Base-by-base conservation (phyloP, 2,797 vertebrate species). In the Eremophila alpestris region DNA sequence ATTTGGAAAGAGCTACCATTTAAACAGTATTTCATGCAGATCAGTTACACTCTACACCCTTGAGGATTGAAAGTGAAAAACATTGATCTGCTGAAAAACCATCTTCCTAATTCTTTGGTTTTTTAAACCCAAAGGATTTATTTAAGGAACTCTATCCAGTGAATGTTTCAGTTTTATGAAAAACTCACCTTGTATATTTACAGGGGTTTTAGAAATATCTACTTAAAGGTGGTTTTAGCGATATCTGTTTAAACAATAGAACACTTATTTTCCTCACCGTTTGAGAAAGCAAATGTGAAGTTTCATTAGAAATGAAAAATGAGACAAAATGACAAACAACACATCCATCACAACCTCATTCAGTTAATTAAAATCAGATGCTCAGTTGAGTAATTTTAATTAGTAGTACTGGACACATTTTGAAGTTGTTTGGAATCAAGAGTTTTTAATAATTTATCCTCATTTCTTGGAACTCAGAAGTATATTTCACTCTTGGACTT, bases 311-410 rank as follows among this genome's bases (percentile, higher is more conserved):
- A 59, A 62, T 36, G 76, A 95, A 95, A 78, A 85, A 91, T 51
- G 40, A 85, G 45, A 46, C 84, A 89, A 94, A 95, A 94, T 45
- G 81, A 76, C 81, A 91, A 97, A 92, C 69, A 93, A 59, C 7
- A 5, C 51, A 92, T 94, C 68, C 54, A 91, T 90, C 93, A 94
- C 80, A 93, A 89, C 55, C 69, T 71, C 83, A 75, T 93, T 65
- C 22, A 8, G 30, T 94, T 97, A 96, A 96, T 93, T 95, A 95
- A 95, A 95, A 81, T 89, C 84, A 93, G 84, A 96, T 92, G 75
- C 59, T 78, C 56, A 74, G 74, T 48, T 41, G 84, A 93, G 64
- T 70, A 92, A 94, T 89, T 83, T 88, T 96, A 94, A 95, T 95
- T 93, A 96, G 86, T 73, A 58, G 58, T n/a, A 43, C 62, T 62